phyloP scores from a whole-genome alignment of 2,113 vertebrate species.

The Anolis sagrei region DNA sequence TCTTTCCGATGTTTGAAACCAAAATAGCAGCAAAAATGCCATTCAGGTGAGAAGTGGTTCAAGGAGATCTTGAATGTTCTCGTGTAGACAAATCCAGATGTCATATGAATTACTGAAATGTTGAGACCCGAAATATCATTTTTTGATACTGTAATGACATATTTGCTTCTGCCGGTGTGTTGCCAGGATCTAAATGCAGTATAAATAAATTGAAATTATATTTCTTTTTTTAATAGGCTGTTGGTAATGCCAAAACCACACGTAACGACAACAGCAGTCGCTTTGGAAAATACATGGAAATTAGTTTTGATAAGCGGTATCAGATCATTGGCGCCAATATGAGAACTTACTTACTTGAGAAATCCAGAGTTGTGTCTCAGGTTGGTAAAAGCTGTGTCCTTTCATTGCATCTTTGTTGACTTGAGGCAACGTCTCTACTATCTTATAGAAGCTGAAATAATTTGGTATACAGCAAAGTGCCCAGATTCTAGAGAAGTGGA shows the following conservation, averaged over 20 bases:
- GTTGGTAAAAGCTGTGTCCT: constrained; percentile 66
- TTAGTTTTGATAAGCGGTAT: constrained; percentile 90
- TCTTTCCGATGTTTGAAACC: no score
- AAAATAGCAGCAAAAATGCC: background rate
- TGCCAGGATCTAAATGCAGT: background rate
- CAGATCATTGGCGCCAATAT: constrained; percentile 96
- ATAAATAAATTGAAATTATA: background rate
- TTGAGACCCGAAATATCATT: background rate
- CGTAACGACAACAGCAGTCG: constrained; percentile 98
- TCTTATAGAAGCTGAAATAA: background rate
- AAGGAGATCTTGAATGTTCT: background rate
- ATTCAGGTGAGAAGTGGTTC: no score
- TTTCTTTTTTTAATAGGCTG: constrained; percentile 76
- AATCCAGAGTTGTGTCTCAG: constrained; percentile 97
- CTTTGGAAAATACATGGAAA: constrained; percentile 97
- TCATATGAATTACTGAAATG: background rate
- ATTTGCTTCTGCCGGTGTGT: no score
- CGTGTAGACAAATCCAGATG: background rate
- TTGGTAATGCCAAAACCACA: constrained; percentile 97
- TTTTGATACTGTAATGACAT: no score
- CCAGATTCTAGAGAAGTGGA: background rate
- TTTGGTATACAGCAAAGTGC: background rate
- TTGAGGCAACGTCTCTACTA: background rate
- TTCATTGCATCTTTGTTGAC: background rate
- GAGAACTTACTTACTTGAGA: constrained; percentile 97